A percentile compares a stretch with the other conserved stretches of the same genome.
phyloP scores from a whole-genome alignment of 1,140 invertebrate genomes.

The Centruroides sculpturatus region DNA sequence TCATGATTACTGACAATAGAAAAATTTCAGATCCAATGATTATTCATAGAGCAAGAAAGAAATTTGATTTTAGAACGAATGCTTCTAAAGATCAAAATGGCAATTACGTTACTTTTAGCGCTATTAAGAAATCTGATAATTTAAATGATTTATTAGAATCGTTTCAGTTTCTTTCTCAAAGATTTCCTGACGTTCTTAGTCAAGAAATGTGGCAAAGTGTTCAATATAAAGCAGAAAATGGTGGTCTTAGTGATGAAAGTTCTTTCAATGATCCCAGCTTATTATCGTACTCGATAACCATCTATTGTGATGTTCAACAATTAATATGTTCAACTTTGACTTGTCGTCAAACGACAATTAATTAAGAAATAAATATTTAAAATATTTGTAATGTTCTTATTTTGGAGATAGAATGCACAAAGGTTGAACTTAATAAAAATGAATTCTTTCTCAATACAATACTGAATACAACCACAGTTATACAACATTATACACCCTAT shows the following conservation, averaged over 20 bases:
- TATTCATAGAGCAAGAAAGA: background rate
- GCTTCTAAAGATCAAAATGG: background rate
- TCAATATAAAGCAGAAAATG: conserved; percentile 1
- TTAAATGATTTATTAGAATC: background rate
- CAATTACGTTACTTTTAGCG: background rate
- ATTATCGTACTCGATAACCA: background rate
- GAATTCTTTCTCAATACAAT: too few species aligned
- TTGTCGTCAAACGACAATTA: conserved; percentile 2
- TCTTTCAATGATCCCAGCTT: background rate
- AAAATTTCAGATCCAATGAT: background rate
- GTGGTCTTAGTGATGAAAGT: background rate
- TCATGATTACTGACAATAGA: background rate
- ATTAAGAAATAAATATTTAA: background rate
- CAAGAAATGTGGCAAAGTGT: background rate
- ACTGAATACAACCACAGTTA: too few species aligned
- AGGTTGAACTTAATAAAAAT: too few species aligned
- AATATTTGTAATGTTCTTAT: too few species aligned
- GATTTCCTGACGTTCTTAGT: background rate
- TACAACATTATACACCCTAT: too few species aligned
- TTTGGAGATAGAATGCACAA: too few species aligned
- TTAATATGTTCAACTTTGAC: background rate
- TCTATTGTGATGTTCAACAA: background rate
- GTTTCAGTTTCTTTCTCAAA: background rate
- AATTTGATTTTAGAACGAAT: background rate
- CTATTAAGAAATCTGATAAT: background rate